Conservation (phyloP, 1,140 invertebrate species). For the Papilio polyxenes region DNA sequence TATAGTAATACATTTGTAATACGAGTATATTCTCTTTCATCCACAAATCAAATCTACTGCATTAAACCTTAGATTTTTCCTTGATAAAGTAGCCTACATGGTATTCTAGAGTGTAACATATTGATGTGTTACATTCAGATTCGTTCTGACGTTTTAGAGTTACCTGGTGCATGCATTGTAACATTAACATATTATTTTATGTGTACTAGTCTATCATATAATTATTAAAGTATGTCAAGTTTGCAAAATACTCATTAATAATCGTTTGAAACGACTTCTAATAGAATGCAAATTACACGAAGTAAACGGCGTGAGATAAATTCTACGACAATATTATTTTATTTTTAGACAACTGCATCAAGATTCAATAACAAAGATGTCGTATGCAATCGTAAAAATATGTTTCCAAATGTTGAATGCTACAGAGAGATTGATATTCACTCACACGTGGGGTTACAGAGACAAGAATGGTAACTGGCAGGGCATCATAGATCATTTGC, state of each 20-base stretch:
- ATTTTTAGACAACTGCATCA: slow-evolving; percentile 62
- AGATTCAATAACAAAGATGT: slow-evolving; percentile 74
- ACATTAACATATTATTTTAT: neutral
- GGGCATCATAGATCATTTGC: slow-evolving; percentile 63
- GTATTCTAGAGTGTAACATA: neutral
- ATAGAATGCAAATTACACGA: slow-evolving; percentile 12
- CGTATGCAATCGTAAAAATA: slow-evolving; percentile 69
- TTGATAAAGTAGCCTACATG: neutral
- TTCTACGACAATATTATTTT: neutral
- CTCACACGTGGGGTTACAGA: slow-evolving; percentile 70
- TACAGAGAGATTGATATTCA: slow-evolving; percentile 63
- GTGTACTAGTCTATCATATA: neutral
- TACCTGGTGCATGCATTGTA: neutral
- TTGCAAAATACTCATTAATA: neutral
- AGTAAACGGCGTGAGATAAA: neutral
- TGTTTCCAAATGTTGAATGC: slow-evolving; percentile 74
- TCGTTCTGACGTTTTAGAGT: neutral
- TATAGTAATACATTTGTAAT: no score
- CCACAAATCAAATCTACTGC: neutral
- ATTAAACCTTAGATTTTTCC: neutral
- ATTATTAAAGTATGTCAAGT: slow-evolving; percentile 8
- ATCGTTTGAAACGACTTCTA: neutral
- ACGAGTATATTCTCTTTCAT: neutral
- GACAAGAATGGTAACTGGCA: slow-evolving; percentile 75
- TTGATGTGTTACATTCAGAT: neutral